Conservation (phyloP, 2,888 invertebrate species). For the Lepidochrysops patricia region DNA sequence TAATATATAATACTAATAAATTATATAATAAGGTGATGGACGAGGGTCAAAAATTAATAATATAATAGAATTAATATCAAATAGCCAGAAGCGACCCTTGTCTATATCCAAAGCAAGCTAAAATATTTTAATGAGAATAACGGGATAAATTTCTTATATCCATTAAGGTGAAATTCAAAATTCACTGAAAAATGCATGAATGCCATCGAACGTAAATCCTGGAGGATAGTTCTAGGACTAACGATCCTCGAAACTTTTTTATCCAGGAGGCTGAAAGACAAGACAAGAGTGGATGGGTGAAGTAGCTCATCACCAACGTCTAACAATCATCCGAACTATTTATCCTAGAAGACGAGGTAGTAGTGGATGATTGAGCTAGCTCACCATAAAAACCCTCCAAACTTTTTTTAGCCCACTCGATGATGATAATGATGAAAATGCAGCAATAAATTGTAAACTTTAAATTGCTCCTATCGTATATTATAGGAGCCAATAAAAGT, state of each 20-base stretch:
- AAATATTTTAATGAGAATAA: background rate
- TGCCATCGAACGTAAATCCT: no score
- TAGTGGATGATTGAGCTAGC: no score
- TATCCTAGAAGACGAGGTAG: no score
- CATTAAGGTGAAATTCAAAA: background rate
- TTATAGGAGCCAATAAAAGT: conserved; percentile 6
- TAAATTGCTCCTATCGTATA: background rate
- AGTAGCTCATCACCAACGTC: no score
- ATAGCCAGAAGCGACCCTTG: background rate
- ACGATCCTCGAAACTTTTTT: no score
- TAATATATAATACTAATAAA: background rate
- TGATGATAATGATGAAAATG: background rate
- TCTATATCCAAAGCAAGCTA: background rate
- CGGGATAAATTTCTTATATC: background rate
- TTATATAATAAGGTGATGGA: background rate
- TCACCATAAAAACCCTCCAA: no score
- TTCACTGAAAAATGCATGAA: background rate
- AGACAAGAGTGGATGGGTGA: no score
- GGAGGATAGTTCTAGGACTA: no score
- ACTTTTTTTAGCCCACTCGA: no score
- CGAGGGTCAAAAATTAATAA: background rate
- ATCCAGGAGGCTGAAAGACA: background rate
- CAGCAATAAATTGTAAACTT: background rate
- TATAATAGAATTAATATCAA: background rate
- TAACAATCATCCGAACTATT: no score